Evolutionary conservation across 1,140 invertebrate species (phyloP), one percentile per base, ranked within the genome.

Genomic region (Penaeus vannamei): DNA sequence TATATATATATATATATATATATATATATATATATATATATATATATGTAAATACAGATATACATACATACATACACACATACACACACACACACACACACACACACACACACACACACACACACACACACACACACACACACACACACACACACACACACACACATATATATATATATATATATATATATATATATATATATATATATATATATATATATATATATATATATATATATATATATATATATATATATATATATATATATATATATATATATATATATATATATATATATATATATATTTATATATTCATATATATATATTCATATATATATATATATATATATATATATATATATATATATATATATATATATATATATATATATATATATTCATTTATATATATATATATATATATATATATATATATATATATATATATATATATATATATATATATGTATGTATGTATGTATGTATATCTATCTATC

Each of bases 381-480:
- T 84, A 42, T 26, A 23, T 64, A 42, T 84, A 26, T 36, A 29
- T 36, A 42, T 62, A 42, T 32, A 32, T 62, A 42, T 17, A 32
- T 62, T 32, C 3, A 62, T 32, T 32, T 53, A 36, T 53, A 36
- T 83, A 59, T 72, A 72, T 72, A 72, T 72, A 72, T 72, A 72
- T 72, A 72, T 72, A 72, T 72, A 72, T 72, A 72, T 29, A 72
- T 72, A 72, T 72, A 72, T 72, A 72, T 72, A 72, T 72, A 72
- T 72, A 72, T 72, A 76, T 32, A 76, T 32, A 76, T 76, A 76
- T 76, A 76, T 76, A 76, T 76, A 76, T 76, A 76, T 76, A 76
- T 76, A 76, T 76, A 29, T 29, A 76, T 76, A 76, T 76, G n/a
- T 76, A 76, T 76, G n/a, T 76, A 32, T 76, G 32, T 76, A 32